phyloP scores from a whole-genome alignment of 2,113 vertebrate genomes.

The Kryptolebias marmoratus region DNA sequence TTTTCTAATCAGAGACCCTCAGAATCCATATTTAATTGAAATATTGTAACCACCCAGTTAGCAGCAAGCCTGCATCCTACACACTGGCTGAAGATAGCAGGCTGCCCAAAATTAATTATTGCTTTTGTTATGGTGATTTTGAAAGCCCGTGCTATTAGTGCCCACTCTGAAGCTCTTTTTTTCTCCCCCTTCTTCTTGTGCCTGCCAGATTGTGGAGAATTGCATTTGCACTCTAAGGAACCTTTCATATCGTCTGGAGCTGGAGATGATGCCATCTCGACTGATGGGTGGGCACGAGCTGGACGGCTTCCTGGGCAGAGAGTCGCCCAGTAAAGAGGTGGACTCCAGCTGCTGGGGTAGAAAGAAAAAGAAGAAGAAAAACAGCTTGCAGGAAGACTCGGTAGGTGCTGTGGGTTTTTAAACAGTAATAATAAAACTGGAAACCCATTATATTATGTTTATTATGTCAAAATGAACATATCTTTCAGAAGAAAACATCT shows the following conservation, averaged over 20 bases:
- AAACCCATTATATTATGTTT: too few species aligned
- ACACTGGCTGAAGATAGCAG: too few species aligned
- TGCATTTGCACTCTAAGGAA: slow-evolving; percentile 97
- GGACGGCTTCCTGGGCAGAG: slow-evolving; percentile 88
- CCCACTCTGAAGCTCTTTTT: not conserved
- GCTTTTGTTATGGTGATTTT: too few species aligned
- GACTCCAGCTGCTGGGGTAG: slow-evolving; percentile 96
- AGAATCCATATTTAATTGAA: not conserved
- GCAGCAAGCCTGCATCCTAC: too few species aligned
- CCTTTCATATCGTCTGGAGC: slow-evolving; percentile 94
- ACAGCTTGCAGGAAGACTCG: slow-evolving; percentile 88
- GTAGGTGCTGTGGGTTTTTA: slow-evolving; percentile 71
- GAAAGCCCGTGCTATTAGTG: too few species aligned
- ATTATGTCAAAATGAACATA: too few species aligned
- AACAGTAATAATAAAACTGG: not conserved
- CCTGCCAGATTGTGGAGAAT: slow-evolving; percentile 93
- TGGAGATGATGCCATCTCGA: slow-evolving; percentile 91
- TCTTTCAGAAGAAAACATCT: too few species aligned
- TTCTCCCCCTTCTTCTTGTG: not conserved
- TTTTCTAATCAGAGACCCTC: slow-evolving; percentile 21
- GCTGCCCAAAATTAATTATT: too few species aligned
- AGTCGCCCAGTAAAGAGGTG: slow-evolving; percentile 91
- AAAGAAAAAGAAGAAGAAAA: slow-evolving; percentile 98
- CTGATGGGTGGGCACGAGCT: slow-evolving; percentile 88
- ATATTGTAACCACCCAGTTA: too few species aligned